Percentiles rank a stretch among this genome's conserved stretches.
Conservation (phyloP, 2,797 vertebrate genomes). For the Liasis olivaceus region DNA sequence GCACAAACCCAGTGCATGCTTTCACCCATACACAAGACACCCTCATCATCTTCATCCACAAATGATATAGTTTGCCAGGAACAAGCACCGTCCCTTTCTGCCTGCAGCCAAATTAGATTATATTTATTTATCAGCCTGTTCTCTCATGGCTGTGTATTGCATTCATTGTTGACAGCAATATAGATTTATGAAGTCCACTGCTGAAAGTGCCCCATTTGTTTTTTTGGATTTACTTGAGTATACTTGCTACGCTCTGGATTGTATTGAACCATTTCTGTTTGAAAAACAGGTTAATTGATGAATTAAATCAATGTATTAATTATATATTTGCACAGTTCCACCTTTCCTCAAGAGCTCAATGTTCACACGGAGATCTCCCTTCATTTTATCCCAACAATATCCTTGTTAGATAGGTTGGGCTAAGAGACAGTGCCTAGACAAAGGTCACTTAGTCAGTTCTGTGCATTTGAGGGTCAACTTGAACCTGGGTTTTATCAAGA, state of each 20-base stretch:
- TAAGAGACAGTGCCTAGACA: neutral
- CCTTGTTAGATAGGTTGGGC: neutral
- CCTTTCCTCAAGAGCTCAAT: neutral
- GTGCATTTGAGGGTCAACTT: neutral
- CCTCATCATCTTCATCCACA: neutral
- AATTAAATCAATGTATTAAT: neutral
- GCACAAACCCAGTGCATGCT: neutral
- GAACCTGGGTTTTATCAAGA: neutral
- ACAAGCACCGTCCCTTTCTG: neutral
- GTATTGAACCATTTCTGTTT: neutral
- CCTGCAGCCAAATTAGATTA: neutral
- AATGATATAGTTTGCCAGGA: neutral
- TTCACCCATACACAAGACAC: neutral
- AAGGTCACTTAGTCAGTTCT: neutral
- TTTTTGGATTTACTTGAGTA: neutral
- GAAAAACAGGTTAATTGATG: neutral
- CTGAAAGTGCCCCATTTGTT: neutral
- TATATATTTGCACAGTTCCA: neutral
- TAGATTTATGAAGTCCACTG: neutral
- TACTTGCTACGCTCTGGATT: neutral
- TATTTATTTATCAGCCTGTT: neutral
- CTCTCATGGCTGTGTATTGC: neutral
- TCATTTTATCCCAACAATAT: neutral
- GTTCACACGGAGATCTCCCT: neutral
- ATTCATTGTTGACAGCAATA: neutral